Evolutionary conservation across 2,797 vertebrate genomes (phyloP).

Genomic region (Ctenosaura bakeri): DNA sequence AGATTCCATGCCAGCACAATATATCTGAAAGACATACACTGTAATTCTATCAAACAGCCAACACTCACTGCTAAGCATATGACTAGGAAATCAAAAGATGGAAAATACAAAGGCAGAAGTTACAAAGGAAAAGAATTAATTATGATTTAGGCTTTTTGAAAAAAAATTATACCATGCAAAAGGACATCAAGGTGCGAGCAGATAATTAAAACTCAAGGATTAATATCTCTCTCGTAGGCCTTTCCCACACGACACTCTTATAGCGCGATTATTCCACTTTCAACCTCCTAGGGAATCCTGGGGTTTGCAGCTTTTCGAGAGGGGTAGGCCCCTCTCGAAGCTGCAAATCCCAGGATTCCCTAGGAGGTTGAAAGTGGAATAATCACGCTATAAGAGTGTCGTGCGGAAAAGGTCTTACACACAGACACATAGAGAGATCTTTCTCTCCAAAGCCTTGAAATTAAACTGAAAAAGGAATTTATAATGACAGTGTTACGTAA

Average conservation of each 20-base stretch:
- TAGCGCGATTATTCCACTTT: too few species aligned
- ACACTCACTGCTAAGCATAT: not conserved
- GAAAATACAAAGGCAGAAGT: conserved; percentile 27
- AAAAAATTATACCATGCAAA: not conserved
- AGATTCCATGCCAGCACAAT: conserved; percentile 94
- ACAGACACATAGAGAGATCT: not conserved
- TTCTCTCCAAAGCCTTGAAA: not conserved
- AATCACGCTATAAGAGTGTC: too few species aligned
- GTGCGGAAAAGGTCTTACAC: not conserved
- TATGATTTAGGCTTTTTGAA: not conserved
- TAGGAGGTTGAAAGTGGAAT: too few species aligned
- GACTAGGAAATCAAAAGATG: conserved; percentile 1
- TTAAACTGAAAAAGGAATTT: not conserved
- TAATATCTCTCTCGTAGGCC: not conserved
- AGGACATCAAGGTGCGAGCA: not conserved
- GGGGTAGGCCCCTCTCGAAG: too few species aligned
- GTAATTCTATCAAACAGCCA: conserved; percentile 14
- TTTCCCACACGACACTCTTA: too few species aligned
- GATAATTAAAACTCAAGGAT: conserved; percentile 3
- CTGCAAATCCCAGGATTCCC: too few species aligned
- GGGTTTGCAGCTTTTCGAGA: too few species aligned
- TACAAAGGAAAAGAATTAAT: not conserved
- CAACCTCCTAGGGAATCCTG: too few species aligned
- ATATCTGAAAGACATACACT: conserved; percentile 83
- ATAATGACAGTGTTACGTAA: not conserved